phyloP scores from a whole-genome alignment of 1,140 invertebrate species.

The Drosophila ohnishii region DNA sequence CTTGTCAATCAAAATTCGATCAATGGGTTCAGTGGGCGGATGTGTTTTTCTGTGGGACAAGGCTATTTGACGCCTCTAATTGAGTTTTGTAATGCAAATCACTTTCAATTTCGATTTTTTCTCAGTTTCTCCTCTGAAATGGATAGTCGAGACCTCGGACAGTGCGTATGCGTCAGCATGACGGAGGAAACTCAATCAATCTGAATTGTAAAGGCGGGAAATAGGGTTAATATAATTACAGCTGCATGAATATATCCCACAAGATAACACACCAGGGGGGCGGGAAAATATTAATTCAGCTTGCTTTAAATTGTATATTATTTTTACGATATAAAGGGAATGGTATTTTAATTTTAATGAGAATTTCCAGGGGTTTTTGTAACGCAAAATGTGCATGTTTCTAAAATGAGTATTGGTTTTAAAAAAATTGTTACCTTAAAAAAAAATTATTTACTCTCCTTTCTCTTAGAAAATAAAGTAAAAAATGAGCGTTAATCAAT shows the following conservation, averaged over 20 bases:
- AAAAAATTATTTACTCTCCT: too few relatives aligned
- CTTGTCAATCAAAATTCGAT: conserved; percentile 50
- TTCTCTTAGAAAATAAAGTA: neutral
- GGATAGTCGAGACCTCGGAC: conserved; percentile 35
- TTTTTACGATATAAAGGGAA: too few relatives aligned
- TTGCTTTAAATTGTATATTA: conserved; percentile 1
- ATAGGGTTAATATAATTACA: conserved; percentile 43
- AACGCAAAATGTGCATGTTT: neutral
- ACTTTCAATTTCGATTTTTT: conserved; percentile 37
- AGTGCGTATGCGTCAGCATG: conserved; percentile 37
- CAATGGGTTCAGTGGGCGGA: conserved; percentile 46
- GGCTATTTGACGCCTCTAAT: conserved; percentile 53
- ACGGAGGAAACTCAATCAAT: conserved; percentile 40
- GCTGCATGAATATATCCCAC: conserved; percentile 9
- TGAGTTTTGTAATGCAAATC: conserved; percentile 56
- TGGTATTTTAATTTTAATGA: neutral
- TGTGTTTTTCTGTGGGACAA: conserved; percentile 38
- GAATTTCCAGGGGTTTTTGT: neutral
- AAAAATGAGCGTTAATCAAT: neutral
- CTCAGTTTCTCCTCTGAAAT: conserved; percentile 37
- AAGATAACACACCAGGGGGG: conserved; percentile 11
- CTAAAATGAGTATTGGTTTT: too few relatives aligned
- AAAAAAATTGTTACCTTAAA: too few relatives aligned
- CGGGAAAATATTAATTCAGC: conserved; percentile 7
- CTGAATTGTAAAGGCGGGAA: conserved; percentile 38